Conservation (phyloP, 1,140 invertebrate genomes). For the Apocrypta bakeri region DNA sequence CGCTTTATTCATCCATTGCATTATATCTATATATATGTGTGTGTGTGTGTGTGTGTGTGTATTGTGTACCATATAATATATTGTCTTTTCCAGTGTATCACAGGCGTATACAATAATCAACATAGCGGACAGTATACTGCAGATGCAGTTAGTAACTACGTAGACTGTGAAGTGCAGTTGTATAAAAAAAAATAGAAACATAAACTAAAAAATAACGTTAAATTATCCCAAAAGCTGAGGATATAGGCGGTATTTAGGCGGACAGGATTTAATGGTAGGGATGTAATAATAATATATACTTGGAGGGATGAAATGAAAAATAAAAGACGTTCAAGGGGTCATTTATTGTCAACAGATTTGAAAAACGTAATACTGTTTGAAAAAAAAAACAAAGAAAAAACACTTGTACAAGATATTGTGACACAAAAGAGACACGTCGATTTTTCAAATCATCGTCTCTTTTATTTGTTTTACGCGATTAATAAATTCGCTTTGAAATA, state of each 20-base stretch:
- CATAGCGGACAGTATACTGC: constrained; percentile 17
- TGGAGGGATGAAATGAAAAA: constrained; percentile 51
- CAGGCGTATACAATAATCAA: not conserved
- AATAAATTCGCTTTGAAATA: not conserved
- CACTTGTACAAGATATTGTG: constrained; percentile 35
- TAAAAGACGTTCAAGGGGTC: constrained; percentile 56
- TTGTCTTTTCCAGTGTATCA: not conserved
- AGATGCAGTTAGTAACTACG: constrained; percentile 44
- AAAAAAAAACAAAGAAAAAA: constrained; percentile 41
- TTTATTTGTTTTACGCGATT: constrained; percentile 7
- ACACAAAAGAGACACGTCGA: constrained; percentile 24
- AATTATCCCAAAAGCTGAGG: constrained; percentile 39
- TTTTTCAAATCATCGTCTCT: not conserved
- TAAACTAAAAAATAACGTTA: constrained; percentile 9
- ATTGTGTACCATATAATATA: not conserved
- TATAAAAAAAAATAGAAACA: constrained; percentile 7
- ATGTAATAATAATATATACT: not conserved
- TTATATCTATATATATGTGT: no score
- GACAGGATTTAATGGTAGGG: not conserved
- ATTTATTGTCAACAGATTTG: constrained; percentile 48
- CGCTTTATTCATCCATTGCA: no score
- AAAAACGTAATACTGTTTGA: constrained; percentile 33
- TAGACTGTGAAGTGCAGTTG: constrained; percentile 15
- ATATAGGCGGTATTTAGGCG: not conserved
- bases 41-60: no score